A percentile compares a stretch with the other conserved stretches of the same genome.
These are phyloP conservation scores for Tapirus indicus DNA, from an alignment of 2,797 vertebrate species.

Conservation along the genomic window DNA sequence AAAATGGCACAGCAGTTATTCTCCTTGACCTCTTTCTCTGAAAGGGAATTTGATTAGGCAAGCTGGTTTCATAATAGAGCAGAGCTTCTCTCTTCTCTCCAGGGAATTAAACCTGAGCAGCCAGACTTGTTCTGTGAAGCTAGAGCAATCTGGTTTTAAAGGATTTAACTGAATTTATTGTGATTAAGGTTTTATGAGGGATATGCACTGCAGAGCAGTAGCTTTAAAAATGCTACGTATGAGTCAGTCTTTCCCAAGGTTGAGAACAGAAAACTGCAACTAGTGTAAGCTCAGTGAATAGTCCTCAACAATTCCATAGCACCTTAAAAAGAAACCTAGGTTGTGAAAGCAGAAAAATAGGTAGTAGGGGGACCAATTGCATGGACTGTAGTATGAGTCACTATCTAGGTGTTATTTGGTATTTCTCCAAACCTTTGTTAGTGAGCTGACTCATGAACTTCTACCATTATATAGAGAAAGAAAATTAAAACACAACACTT, in stretches of 20 bases:
- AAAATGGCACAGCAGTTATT: constrained; percentile 75
- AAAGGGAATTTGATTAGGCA: constrained; percentile 71
- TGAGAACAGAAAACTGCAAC: constrained; percentile 45
- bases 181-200: constrained; percentile 62
- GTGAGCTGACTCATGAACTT: constrained; percentile 10
- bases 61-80: constrained; percentile 66
- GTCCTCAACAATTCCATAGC: not conserved
- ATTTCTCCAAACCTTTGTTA: constrained; percentile 41
- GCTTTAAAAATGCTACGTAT: constrained; percentile 56
- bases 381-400: not conserved
- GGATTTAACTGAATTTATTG: constrained; percentile 63
- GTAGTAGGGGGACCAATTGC: not conserved
- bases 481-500: constrained; percentile 28
- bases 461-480: constrained; percentile 5
- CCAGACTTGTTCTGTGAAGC: constrained; percentile 56
- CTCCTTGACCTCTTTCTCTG: constrained; percentile 79
- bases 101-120: constrained; percentile 55
- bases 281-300: not conserved
- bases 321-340: constrained; percentile 39
- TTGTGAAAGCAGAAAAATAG: not conserved
- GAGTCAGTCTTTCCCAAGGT: constrained; percentile 36
- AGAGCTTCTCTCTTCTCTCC: constrained; percentile 49
- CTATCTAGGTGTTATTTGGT: not conserved
- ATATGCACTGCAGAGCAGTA: constrained; percentile 26
- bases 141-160: constrained; percentile 49